Evolutionary conservation across 1,140 invertebrate genomes (phyloP).

Genomic region (Carposina sasakii): DNA sequence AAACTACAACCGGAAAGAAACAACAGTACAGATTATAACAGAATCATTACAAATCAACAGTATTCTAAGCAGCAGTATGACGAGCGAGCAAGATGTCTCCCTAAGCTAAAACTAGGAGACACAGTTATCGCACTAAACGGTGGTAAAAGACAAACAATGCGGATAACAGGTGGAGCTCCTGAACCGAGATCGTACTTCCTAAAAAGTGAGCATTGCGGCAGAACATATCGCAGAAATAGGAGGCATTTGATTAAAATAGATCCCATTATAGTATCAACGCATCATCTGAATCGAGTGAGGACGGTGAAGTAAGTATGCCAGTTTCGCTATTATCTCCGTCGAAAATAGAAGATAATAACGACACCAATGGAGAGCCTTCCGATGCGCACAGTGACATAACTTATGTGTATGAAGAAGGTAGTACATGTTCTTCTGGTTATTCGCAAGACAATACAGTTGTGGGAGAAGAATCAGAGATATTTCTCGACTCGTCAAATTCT

Average conservation of each 20-base stretch:
- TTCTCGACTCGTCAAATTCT: too few relatives aligned
- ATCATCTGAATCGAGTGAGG: too few relatives aligned
- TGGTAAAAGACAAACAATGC: background rate
- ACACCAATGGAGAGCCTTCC: too few relatives aligned
- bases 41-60: background rate
- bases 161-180: background rate
- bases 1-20: background rate
- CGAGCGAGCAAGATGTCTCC: background rate
- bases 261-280: too few relatives aligned
- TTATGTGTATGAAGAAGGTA: too few relatives aligned
- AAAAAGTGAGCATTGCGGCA: background rate
- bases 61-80: background rate
- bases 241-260: background rate
- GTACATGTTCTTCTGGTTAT: too few relatives aligned
- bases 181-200: background rate
- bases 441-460: too few relatives aligned
- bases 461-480: too few relatives aligned
- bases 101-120: background rate
- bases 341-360: too few relatives aligned
- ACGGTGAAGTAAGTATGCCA: too few relatives aligned
- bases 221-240: background rate
- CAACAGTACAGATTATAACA: background rate
- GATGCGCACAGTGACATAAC: too few relatives aligned
- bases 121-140: background rate
- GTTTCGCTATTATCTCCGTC: too few relatives aligned